Evolutionary conservation across 2,888 invertebrate genomes (phyloP).

Genomic region (Athetis lepigone): DNA sequence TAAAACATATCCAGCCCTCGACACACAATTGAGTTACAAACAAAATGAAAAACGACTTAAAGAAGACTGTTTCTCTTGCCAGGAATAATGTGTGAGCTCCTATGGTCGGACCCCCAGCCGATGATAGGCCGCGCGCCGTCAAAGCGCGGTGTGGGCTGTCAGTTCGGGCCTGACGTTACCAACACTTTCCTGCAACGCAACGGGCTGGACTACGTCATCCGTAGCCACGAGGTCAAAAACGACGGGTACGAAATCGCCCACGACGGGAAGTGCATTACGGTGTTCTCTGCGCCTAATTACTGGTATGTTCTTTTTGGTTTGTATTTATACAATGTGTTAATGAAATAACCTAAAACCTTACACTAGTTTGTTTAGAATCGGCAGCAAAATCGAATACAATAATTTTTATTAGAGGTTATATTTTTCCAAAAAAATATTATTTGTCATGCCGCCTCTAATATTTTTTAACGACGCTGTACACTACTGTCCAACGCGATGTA

Average conservation of each 20-base stretch:
- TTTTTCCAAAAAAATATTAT: no score
- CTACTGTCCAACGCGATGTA: no score
- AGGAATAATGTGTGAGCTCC: conserved; percentile 98
- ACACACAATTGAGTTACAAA: no score
- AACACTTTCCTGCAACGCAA: conserved; percentile 95
- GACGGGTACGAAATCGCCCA: conserved; percentile 99
- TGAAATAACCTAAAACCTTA: no score
- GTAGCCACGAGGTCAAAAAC: conserved; percentile 99
- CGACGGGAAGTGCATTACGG: conserved; percentile 98
- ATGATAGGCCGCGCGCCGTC: conserved; percentile 97
- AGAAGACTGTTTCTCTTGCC: conserved; percentile 27
- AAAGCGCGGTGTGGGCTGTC: conserved; percentile 99
- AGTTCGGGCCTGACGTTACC: conserved; percentile 99
- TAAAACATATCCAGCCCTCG: no score
- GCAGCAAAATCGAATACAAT: no score
- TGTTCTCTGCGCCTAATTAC: conserved; percentile 99
- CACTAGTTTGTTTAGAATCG: no score
- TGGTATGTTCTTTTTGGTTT: conserved; percentile 91
- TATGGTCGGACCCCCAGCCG: conserved; percentile 99
- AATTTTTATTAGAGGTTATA: no score
- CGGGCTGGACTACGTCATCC: conserved; percentile 97
- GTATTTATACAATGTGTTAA: no score
- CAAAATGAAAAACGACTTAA: neutral
- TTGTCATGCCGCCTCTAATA: no score
- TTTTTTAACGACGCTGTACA: no score